A percentile compares a stretch with the other conserved stretches of the same genome.
Conservation (phyloP, 2,797 vertebrate genomes). For the Benthosema pterotum region DNA sequence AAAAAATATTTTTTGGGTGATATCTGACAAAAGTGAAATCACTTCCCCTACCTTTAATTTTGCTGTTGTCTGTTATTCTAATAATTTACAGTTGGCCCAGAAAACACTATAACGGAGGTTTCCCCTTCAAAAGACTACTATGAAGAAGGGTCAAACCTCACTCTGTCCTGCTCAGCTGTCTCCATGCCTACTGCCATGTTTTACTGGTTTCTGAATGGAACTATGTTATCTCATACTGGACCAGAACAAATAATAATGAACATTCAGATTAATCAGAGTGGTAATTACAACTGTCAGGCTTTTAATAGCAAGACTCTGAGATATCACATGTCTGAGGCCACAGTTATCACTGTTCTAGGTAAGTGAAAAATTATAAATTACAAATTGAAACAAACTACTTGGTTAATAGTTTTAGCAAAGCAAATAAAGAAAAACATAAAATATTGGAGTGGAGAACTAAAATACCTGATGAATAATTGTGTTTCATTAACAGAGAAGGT, state of each 20-base stretch:
- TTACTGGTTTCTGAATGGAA: slow-evolving; percentile 56
- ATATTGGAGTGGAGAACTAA: too few relatives aligned
- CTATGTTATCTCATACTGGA: background rate
- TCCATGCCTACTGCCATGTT: slow-evolving; percentile 49
- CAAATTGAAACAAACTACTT: too few relatives aligned
- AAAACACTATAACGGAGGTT: slow-evolving; percentile 15
- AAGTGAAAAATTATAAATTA: slow-evolving; percentile 11
- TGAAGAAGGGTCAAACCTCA: slow-evolving; percentile 26
- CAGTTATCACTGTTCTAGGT: slow-evolving; percentile 43
- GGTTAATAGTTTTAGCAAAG: too few relatives aligned
- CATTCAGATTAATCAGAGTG: slow-evolving; percentile 46
- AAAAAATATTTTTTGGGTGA: too few relatives aligned
- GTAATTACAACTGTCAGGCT: slow-evolving; percentile 65
- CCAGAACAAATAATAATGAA: slow-evolving; percentile 47
- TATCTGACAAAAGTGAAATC: too few relatives aligned
- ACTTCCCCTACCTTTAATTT: too few relatives aligned
- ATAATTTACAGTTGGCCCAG: slow-evolving; percentile 56
- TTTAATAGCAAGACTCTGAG: slow-evolving; percentile 54
- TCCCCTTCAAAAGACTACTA: background rate
- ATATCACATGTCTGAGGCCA: slow-evolving; percentile 27
- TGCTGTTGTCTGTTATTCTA: background rate
- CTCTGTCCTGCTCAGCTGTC: slow-evolving; percentile 51
- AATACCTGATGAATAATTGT: too few relatives aligned
- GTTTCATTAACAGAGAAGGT: slow-evolving; percentile 46
- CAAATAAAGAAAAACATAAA: too few relatives aligned